These are phyloP conservation scores for Cephalotes varians DNA, from an alignment of 2,888 invertebrate species.

Conservation along the genomic window DNA sequence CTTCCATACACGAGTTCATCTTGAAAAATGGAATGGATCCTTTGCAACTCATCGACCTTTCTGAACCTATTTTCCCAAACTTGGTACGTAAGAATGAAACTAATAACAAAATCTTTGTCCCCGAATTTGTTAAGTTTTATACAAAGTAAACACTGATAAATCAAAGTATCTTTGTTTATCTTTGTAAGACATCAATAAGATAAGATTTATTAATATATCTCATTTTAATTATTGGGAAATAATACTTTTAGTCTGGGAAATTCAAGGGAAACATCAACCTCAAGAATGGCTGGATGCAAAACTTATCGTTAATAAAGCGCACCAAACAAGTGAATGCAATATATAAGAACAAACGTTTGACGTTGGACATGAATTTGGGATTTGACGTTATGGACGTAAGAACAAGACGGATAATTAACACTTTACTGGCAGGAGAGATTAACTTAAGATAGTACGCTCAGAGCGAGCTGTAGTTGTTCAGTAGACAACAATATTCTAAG, in stretches of 20 bases:
- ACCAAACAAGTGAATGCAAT: conserved; percentile 62
- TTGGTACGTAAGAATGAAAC: conserved; percentile 63
- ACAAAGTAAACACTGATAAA: neutral
- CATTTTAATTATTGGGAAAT: neutral
- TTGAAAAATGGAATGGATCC: conserved; percentile 73
- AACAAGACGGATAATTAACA: conserved; percentile 26
- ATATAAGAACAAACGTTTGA: conserved; percentile 64
- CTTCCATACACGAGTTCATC: conserved; percentile 59
- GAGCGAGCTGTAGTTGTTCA: too few species aligned
- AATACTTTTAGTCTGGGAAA: conserved; percentile 62
- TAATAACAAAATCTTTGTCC: neutral
- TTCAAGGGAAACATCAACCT: conserved; percentile 69
- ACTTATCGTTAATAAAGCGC: conserved; percentile 73
- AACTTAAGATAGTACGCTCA: too few species aligned
- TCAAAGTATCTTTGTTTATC: neutral
- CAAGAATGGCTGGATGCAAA: conserved; percentile 74
- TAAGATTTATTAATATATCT: neutral
- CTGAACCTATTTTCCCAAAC: conserved; percentile 52
- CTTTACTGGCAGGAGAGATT: too few species aligned
- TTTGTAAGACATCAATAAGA: neutral
- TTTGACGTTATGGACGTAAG: conserved; percentile 75
- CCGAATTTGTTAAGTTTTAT: neutral
- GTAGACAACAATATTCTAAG: too few species aligned
- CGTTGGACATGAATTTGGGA: conserved; percentile 71
- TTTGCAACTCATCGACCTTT: conserved; percentile 63